A percentile compares a stretch with the other conserved stretches of the same genome.
phyloP scores from a whole-genome alignment of 2,113 vertebrate species.

The Amblyopsis rosae region DNA sequence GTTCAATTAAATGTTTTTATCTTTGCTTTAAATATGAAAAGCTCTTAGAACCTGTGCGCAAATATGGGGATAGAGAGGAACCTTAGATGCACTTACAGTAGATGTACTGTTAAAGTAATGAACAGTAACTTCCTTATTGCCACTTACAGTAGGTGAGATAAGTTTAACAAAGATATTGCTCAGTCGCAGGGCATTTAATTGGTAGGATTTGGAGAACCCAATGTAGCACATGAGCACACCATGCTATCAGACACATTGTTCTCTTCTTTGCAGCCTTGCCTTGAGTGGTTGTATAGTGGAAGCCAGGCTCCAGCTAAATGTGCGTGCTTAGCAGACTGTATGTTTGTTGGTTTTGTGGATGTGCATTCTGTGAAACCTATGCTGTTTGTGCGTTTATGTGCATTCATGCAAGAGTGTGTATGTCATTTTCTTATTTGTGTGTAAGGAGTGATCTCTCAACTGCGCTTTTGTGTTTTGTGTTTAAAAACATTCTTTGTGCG shows the following conservation, averaged over 20 bases:
- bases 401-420: background rate
- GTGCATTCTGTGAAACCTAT: background rate
- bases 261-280: background rate
- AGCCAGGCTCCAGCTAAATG: conserved; percentile 18
- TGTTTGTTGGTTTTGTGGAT: background rate
- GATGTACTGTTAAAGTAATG: no score
- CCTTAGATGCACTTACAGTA: no score
- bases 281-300: conserved; percentile 12
- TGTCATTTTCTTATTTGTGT: background rate
- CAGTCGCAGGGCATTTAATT: background rate
- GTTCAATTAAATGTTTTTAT: no score
- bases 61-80: conserved; percentile 4
- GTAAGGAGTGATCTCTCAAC: background rate
- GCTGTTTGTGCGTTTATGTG: background rate
- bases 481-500: background rate
- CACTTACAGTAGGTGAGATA: background rate
- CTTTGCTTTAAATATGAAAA: no score
- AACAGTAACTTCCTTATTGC: background rate
- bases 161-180: conserved; percentile 14
- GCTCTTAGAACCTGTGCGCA: background rate
- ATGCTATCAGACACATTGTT: background rate
- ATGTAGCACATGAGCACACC: conserved; percentile 16
- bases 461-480: background rate
- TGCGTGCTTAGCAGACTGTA: conserved; percentile 1
- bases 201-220: conserved; percentile 4